Evolutionary conservation across 2,888 invertebrate genomes (phyloP).

Genomic region (Aporophyla lueneburgensis): DNA sequence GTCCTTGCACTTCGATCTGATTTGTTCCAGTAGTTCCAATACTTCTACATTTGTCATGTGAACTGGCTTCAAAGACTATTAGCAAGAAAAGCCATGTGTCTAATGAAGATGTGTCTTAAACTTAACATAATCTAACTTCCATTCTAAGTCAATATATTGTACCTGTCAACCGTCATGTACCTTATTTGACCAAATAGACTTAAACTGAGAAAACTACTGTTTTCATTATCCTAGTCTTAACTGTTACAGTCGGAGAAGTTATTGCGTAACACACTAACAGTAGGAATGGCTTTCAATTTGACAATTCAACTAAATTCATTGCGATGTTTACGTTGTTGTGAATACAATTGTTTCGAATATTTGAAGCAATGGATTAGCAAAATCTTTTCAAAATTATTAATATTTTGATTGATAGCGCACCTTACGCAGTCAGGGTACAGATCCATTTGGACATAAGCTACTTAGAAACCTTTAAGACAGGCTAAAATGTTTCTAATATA

Average conservation of each 20-base stretch:
- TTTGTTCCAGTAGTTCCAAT: conserved; percentile 27
- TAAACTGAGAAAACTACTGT: neutral
- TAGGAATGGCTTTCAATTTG: too few relatives aligned
- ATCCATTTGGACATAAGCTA: too few relatives aligned
- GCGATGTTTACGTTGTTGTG: too few relatives aligned
- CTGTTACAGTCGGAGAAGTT: neutral
- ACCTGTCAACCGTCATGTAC: neutral
- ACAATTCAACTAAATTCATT: too few relatives aligned
- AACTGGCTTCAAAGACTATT: neutral
- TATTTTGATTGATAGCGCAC: too few relatives aligned
- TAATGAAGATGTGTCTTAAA: too few relatives aligned
- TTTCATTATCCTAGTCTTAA: neutral
- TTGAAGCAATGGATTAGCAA: too few relatives aligned
- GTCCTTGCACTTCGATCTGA: conserved; percentile 26
- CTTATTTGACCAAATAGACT: neutral
- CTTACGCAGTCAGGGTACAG: too few relatives aligned
- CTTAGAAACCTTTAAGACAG: neutral
- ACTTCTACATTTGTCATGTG: neutral
- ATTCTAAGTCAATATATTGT: neutral
- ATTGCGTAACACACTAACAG: too few relatives aligned
- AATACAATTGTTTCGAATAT: too few relatives aligned
- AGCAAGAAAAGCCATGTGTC: neutral
- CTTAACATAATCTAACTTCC: too few relatives aligned
- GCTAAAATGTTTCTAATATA: neutral
- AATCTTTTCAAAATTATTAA: too few relatives aligned